These are phyloP conservation scores for Hirtodrosophila confusa DNA, from an alignment of 2,888 invertebrate genomes.

Conservation along the genomic window DNA sequence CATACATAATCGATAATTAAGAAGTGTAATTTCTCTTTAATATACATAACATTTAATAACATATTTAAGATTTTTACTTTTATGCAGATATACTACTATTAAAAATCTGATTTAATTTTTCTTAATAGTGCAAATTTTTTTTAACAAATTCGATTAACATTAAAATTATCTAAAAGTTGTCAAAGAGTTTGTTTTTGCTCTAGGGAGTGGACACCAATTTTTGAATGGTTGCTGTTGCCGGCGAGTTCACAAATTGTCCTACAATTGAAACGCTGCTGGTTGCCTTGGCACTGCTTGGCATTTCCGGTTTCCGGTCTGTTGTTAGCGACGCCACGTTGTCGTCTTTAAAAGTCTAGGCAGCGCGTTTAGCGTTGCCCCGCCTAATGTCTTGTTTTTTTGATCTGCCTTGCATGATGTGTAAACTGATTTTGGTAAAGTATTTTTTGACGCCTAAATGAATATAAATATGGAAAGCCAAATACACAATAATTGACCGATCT, in stretches of 20 bases:
- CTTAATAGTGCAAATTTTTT: too few species aligned
- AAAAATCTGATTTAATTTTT: too few species aligned
- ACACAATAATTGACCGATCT: too few species aligned
- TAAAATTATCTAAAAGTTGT: constrained; percentile 10
- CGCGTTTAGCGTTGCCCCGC: not conserved
- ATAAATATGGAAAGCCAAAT: too few species aligned
- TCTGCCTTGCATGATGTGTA: too few species aligned
- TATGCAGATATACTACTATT: too few species aligned
- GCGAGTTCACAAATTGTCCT: constrained; percentile 52
- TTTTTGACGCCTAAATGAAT: too few species aligned
- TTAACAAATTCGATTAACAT: not conserved
- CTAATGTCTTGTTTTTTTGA: not conserved
- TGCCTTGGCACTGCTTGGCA: constrained; percentile 64
- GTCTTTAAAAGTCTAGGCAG: constrained; percentile 47
- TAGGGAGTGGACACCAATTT: constrained; percentile 14
- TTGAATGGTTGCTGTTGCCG: constrained; percentile 10
- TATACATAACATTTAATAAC: too few species aligned
- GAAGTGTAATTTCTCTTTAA: too few species aligned
- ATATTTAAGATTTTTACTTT: too few species aligned
- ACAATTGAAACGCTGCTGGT: constrained; percentile 53
- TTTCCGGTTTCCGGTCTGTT: constrained; percentile 72
- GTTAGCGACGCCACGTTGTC: constrained; percentile 59
- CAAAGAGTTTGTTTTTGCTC: constrained; percentile 20
- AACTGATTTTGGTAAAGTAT: too few species aligned
- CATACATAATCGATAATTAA: too few species aligned